phyloP scores from a whole-genome alignment of 2,888 invertebrate species.

The Pandemis corylana region DNA sequence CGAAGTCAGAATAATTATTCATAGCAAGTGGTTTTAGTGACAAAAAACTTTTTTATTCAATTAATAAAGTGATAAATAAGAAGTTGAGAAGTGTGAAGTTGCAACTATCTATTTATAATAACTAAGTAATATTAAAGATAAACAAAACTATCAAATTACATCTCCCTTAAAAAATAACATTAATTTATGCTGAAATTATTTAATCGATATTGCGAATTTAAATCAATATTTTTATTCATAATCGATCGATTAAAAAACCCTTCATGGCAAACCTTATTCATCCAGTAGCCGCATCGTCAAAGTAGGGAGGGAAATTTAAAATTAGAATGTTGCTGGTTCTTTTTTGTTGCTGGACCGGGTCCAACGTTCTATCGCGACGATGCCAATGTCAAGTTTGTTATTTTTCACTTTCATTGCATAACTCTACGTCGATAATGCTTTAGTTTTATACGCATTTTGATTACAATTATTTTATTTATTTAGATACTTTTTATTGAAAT shows the following conservation, averaged over 20 bases:
- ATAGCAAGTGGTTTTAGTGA: not conserved
- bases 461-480: conserved; percentile 10
- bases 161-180: not conserved
- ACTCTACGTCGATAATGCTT: conserved; percentile 41
- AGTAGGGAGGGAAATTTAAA: conserved; percentile 57
- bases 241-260: conserved; percentile 53
- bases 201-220: not conserved
- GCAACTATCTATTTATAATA: not conserved
- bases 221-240: conserved; percentile 37
- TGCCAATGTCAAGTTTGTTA: conserved; percentile 75
- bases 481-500: not conserved
- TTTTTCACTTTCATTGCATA: conserved; percentile 69
- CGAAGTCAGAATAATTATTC: not conserved
- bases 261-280: conserved; percentile 22
- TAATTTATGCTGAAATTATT: not conserved
- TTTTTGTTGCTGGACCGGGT: conserved; percentile 65
- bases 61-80: not conserved
- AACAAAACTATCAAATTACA: not conserved
- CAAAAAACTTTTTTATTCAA: not conserved
- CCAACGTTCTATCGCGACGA: conserved; percentile 61
- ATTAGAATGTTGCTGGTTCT: conserved; percentile 63
- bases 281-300: conserved; percentile 17
- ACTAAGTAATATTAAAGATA: not conserved
- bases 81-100: not conserved
- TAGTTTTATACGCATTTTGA: conserved; percentile 17